Evolutionary conservation across 2,888 invertebrate species (phyloP).

Genomic region (Apamea monoglypha): DNA sequence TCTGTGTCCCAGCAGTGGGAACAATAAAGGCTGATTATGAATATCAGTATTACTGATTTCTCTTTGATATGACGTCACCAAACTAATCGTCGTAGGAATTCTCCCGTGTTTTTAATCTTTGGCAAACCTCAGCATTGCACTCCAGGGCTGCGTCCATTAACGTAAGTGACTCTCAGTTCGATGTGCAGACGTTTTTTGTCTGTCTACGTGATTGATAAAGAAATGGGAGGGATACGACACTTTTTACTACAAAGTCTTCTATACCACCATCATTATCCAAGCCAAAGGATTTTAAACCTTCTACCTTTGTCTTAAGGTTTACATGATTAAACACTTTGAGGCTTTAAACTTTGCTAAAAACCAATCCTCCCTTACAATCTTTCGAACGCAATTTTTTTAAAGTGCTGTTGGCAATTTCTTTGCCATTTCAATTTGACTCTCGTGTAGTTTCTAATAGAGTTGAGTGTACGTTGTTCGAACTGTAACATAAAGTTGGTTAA

Average conservation of each 20-base stretch:
- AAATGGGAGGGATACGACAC: slow-evolving; percentile 86
- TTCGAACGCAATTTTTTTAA: slow-evolving; percentile 60
- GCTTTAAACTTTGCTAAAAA: slow-evolving; percentile 55
- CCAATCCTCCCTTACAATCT: slow-evolving; percentile 64
- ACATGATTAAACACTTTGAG: not conserved
- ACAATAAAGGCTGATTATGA: not conserved
- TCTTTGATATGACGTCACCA: not conserved
- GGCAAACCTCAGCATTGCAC: slow-evolving; percentile 68
- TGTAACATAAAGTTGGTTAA: slow-evolving; percentile 61
- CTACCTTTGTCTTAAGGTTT: slow-evolving; percentile 23
- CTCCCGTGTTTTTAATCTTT: slow-evolving; percentile 69
- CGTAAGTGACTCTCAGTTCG: slow-evolving; percentile 88
- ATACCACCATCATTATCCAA: slow-evolving; percentile 34
- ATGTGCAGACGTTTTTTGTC: slow-evolving; percentile 86
- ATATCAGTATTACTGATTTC: not conserved
- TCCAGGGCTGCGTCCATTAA: slow-evolving; percentile 83
- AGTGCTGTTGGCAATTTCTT: slow-evolving; percentile 32
- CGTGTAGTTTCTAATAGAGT: slow-evolving; percentile 12
- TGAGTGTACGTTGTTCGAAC: not conserved
- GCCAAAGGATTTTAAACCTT: slow-evolving; percentile 56
- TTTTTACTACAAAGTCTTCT: slow-evolving; percentile 70
- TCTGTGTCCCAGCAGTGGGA: not conserved
- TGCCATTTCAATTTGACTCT: slow-evolving; percentile 31
- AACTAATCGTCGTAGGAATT: not conserved
- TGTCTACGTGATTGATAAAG: slow-evolving; percentile 88